Percentiles rank a stretch among this genome's conserved stretches.
Conservation (phyloP, 2,797 vertebrate genomes). For the Ctenosaura bakeri region DNA sequence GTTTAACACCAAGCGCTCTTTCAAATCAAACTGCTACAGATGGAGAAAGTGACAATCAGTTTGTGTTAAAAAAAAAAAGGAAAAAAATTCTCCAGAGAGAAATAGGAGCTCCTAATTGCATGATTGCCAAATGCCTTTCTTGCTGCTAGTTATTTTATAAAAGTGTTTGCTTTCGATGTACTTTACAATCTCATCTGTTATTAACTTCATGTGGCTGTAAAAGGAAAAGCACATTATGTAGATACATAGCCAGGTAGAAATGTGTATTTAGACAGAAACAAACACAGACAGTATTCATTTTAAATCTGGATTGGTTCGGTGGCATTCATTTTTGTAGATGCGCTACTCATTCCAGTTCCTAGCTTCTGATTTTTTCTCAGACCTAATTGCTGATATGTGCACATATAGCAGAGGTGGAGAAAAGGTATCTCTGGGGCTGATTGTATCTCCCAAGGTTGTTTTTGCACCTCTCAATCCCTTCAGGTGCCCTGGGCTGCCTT, state of each 20-base stretch:
- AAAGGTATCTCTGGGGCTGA: too few species aligned
- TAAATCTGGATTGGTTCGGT: neutral
- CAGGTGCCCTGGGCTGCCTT: too few species aligned
- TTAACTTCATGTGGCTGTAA: neutral
- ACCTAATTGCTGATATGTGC: neutral
- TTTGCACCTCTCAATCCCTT: too few species aligned
- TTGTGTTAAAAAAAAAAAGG: neutral
- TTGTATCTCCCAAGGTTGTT: too few species aligned
- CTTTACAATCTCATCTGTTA: neutral
- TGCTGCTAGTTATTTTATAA: neutral
- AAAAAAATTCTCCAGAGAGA: neutral
- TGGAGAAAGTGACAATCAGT: slow-evolving; percentile 10
- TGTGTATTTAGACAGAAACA: neutral
- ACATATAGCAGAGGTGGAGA: too few species aligned
- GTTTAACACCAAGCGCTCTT: slow-evolving; percentile 27
- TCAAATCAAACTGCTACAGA: slow-evolving; percentile 26
- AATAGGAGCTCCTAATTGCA: slow-evolving; percentile 35
- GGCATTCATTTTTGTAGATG: neutral
- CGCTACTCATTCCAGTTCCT: neutral
- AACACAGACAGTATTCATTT: neutral
- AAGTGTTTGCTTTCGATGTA: slow-evolving; percentile 20
- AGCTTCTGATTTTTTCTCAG: neutral
- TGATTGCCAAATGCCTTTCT: neutral
- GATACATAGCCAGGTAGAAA: neutral
- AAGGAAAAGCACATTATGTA: neutral